These are phyloP conservation scores for Clarias fuscus DNA, from an alignment of 2,797 vertebrate genomes.

Conservation along the genomic window DNA sequence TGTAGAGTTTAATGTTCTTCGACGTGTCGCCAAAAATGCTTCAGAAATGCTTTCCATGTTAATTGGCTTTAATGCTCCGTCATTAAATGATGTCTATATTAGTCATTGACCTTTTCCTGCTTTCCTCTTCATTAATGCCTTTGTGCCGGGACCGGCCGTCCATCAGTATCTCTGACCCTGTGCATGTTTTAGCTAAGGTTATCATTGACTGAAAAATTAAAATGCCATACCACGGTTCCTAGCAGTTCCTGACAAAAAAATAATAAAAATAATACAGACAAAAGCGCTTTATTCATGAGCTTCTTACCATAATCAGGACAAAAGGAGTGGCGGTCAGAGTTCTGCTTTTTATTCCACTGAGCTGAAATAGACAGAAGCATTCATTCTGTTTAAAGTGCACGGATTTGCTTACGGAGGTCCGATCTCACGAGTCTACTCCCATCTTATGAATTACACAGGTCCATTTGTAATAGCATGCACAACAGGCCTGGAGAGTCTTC, in stretches of 20 bases:
- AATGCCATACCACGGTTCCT: not conserved
- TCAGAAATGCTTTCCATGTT: not conserved
- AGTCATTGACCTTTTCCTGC: not conserved
- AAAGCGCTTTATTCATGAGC: not conserved
- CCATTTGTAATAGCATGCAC: slow-evolving; percentile 11
- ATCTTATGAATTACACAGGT: not conserved
- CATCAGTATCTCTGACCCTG: not conserved
- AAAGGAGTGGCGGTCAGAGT: not conserved
- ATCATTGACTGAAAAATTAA: not conserved
- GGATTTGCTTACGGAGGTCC: not conserved
- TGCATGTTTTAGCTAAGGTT: not conserved
- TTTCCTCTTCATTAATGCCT: not conserved
- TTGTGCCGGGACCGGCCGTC: not conserved
- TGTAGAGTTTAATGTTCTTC: not conserved
- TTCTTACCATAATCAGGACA: not conserved
- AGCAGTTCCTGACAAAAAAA: too few relatives aligned
- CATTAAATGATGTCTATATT: not conserved
- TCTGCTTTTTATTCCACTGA: not conserved
- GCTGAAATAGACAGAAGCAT: not conserved
- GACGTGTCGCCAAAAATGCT: not conserved
- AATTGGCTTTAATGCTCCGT: not conserved
- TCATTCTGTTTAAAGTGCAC: not conserved
- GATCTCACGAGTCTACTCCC: not conserved
- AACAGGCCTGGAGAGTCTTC: not conserved
- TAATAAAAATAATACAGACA: not conserved